Base-by-base conservation (phyloP, 2,888 invertebrate species). In the Portevinia maculata region DNA sequence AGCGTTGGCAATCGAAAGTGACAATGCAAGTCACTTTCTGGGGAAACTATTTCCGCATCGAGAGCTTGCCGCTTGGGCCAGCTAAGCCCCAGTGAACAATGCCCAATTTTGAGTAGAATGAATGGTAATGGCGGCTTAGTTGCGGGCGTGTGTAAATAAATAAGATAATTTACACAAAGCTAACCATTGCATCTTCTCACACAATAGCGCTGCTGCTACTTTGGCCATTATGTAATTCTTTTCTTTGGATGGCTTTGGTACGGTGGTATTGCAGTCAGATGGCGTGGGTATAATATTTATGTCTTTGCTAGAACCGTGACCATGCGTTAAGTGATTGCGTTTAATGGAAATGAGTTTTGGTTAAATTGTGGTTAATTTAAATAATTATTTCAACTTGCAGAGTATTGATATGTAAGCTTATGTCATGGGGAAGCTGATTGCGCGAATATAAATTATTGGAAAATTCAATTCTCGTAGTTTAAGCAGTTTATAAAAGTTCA, bases 281-380 rank as follows among this genome's bases (percentile, higher is more conserved):
- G 62, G 59, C 76, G 55, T 76, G 75, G 75, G 75, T 65, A 81
- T 64, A 70, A 65, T 75, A 48, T 70, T 59, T 60, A 67, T 62
- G 59, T 69, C 60, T 76, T 62, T 62, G 62, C 41, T 60, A 76
- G 76, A 76, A 76, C 83, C 78, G 78, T 83, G 83, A 69, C 83
- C 83, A 71, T 67, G 71, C 78, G 83, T 78, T 78, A 78, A 78
- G 83, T 71, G 83, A 78, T 67, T 81, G 75, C 75, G 75, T 65
- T 76, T 65, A 83, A 71, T 71, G 76, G 64, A 67, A 83, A 83
- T 78, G 78, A 76, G 83, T 83, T 76, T 83, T 53, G 57, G 17
- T 67, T 67, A 73, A 78, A 83, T 78, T 83, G 62, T 32, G 67
- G 60, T 60, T 83, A 73, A 83, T 83, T 78, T 83, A 78, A 83